These are phyloP conservation scores for Synanthedon myopaeformis DNA, from an alignment of 2,888 invertebrate species.

Conservation along the genomic window DNA sequence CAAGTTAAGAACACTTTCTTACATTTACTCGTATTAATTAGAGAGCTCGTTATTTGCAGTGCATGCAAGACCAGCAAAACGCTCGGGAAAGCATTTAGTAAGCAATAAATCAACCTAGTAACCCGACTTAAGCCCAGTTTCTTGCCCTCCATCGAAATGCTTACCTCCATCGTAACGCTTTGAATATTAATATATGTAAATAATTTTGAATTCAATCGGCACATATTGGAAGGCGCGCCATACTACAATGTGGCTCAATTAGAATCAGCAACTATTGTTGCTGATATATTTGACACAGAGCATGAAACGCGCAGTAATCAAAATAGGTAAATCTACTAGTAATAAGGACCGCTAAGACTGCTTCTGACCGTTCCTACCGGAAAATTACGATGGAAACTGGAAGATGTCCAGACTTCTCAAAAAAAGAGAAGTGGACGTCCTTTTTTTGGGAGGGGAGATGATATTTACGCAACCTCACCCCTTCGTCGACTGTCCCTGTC, in stretches of 20 bases:
- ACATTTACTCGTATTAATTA: too few species aligned
- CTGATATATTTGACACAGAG: background rate
- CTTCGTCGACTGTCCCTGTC: too few species aligned
- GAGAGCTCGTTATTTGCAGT: too few species aligned
- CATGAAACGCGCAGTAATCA: constrained; percentile 1
- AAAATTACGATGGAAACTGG: too few species aligned
- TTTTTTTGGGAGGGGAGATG: too few species aligned
- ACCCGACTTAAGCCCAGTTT: background rate
- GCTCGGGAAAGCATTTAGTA: background rate
- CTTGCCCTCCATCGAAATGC: background rate
- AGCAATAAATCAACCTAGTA: background rate
- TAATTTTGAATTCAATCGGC: constrained; percentile 30
- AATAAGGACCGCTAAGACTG: too few species aligned
- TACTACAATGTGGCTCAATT: constrained; percentile 38
- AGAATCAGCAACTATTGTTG: constrained; percentile 42
- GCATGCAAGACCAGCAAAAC: background rate
- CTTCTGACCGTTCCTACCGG: too few species aligned
- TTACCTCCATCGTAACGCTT: constrained; percentile 16
- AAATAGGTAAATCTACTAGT: background rate
- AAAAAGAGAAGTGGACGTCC: too few species aligned
- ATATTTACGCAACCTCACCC: too few species aligned
- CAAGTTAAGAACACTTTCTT: too few species aligned
- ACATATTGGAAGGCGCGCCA: constrained; percentile 22
- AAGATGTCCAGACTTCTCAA: too few species aligned
- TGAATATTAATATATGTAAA: constrained; percentile 51